A percentile compares a stretch with the other conserved stretches of the same genome.
phyloP scores from a whole-genome alignment of 1,140 invertebrate genomes.

The Drosophila cardini region DNA sequence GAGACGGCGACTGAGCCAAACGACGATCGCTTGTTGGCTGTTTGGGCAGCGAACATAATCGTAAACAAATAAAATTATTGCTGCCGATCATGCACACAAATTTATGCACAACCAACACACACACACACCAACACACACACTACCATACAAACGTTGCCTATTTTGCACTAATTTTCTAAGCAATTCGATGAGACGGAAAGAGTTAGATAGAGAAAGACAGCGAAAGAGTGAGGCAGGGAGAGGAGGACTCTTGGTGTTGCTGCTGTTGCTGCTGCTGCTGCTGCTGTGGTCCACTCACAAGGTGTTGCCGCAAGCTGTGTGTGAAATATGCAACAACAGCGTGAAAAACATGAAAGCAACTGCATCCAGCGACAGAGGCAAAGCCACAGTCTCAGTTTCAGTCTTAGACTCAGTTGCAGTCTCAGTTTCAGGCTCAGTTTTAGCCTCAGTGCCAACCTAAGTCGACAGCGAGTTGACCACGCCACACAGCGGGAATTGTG shows the following conservation, averaged over 20 bases:
- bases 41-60: slow-evolving; percentile 81
- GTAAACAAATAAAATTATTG: slow-evolving; percentile 84
- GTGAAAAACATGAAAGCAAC: slow-evolving; percentile 80
- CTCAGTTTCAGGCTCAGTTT: neutral
- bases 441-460: neutral
- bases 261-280: slow-evolving; percentile 14
- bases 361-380: neutral
- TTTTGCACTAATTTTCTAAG: slow-evolving; percentile 77
- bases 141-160: slow-evolving; percentile 33
- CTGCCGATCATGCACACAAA: slow-evolving; percentile 82
- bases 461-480: slow-evolving; percentile 23
- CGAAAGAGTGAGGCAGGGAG: neutral
- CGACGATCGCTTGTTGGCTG: slow-evolving; percentile 67
- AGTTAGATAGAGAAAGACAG: neutral
- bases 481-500: slow-evolving; percentile 77
- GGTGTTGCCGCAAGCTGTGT: slow-evolving; percentile 82
- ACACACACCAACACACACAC: slow-evolving; percentile 32
- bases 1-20: slow-evolving; percentile 27
- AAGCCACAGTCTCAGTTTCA: neutral
- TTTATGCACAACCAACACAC: slow-evolving; percentile 69
- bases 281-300: slow-evolving; percentile 49
- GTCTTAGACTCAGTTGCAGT: neutral
- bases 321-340: slow-evolving; percentile 82
- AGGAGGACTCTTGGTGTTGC: neutral
- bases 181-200: slow-evolving; percentile 48